Evolutionary conservation across 2,113 vertebrate species (phyloP).

Genomic region (Clarias magur): DNA sequence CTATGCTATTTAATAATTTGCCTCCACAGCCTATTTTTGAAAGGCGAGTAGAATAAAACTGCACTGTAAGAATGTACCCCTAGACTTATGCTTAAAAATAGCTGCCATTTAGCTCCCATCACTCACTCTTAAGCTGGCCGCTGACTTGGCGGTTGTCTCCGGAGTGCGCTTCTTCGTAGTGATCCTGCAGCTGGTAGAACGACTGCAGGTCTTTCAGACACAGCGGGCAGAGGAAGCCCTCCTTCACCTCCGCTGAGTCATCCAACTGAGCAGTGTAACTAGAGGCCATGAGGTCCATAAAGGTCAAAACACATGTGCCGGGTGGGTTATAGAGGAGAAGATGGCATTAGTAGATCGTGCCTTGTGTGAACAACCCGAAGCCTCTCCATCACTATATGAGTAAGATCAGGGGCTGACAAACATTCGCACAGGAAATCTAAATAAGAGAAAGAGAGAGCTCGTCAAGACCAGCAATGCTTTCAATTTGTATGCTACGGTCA

Average conservation of each 20-base stretch:
- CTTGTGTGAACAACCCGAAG: slow-evolving; percentile 10
- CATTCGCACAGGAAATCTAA: background rate
- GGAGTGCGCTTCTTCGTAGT: slow-evolving; percentile 92
- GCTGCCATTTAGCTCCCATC: background rate
- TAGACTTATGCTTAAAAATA: background rate
- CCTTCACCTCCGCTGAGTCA: slow-evolving; percentile 84
- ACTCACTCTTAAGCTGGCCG: slow-evolving; percentile 90
- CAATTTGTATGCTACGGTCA: background rate
- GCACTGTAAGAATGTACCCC: background rate
- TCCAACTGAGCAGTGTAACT: slow-evolving; percentile 80
- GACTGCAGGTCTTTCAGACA: slow-evolving; percentile 95
- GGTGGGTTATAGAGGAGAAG: slow-evolving; percentile 1
- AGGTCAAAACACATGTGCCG: background rate
- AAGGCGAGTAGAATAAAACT: background rate
- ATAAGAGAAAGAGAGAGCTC: background rate
- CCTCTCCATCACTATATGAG: slow-evolving; percentile 6
- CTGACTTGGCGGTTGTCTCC: slow-evolving; percentile 84
- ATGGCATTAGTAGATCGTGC: background rate
- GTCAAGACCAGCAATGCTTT: background rate
- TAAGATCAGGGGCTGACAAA: background rate
- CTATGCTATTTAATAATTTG: background rate
- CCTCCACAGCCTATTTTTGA: background rate
- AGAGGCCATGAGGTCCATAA: slow-evolving; percentile 77
- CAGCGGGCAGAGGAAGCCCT: slow-evolving; percentile 93
- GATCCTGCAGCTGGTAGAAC: slow-evolving; percentile 89